Evolutionary conservation across 2,888 invertebrate species (phyloP), one percentile per base, ranked within the genome.

Genomic region (Mythimna pallens): DNA sequence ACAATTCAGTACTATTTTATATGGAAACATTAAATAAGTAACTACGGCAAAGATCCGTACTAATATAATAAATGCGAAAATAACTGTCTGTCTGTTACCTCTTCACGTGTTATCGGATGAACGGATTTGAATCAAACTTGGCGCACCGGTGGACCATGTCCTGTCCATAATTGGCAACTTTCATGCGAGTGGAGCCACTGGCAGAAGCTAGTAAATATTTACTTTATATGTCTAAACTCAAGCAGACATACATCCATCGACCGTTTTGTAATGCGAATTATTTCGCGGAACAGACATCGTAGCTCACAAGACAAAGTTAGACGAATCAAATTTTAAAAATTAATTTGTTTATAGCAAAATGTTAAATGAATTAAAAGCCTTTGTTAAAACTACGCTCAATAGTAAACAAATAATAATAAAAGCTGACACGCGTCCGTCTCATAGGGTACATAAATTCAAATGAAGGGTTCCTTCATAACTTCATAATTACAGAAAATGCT

Each of bases 261-360:
- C 17, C 43, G 43, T 71, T 58, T 76, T 78, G 36, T 34, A 17
- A 65, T 71, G 54, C 10, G 57, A 65, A 82, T 64, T 30, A 57
- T 73, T 82, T 82, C 79, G 40, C 8, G 43, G 67, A 73, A 80
- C 69, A 64, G 50, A 62, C 66, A 65, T 30, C 50, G 40, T 2
- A 14, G 47, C 8, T 43, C 22, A 20, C 5, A 25, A 22, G 25
- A 66, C 69, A 73, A n/a, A n/a, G n/a, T n/a, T n/a, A n/a, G n/a
- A n/a, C n/a, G n/a, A n/a, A n/a, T n/a, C n/a, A n/a, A n/a, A n/a
- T n/a, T n/a, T n/a, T n/a, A n/a, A n/a, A n/a, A n/a, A n/a, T n/a
- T n/a, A n/a, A n/a, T n/a, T n/a, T n/a, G n/a, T n/a, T n/a, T n/a
- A n/a, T n/a, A n/a, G n/a, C n/a, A n/a, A n/a, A n/a, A n/a, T 78